These are phyloP conservation scores for Hemicordylus capensis DNA, from an alignment of 2,113 vertebrate species.

Conservation along the genomic window DNA sequence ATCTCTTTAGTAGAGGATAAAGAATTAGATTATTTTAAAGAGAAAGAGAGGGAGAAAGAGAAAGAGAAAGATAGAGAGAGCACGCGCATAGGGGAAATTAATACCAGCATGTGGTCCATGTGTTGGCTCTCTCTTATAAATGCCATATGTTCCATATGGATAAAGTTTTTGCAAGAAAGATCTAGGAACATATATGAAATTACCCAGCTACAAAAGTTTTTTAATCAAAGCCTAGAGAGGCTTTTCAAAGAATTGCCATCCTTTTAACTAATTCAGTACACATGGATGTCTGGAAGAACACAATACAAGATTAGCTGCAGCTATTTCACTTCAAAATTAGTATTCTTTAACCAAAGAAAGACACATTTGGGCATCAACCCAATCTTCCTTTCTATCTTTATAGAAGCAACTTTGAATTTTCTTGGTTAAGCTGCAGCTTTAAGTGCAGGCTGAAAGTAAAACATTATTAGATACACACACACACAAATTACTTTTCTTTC, in stretches of 20 bases:
- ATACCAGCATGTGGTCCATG: conserved; percentile 57
- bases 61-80: conserved; percentile 48
- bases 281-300: conserved; percentile 42
- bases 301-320: conserved; percentile 37
- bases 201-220: conserved; percentile 53
- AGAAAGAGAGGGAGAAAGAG: conserved; percentile 47
- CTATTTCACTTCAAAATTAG: conserved; percentile 55
- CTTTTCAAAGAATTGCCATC: conserved; percentile 50
- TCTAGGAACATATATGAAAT: conserved; percentile 53
- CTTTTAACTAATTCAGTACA: conserved; percentile 58
- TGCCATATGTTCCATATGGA: conserved; percentile 55
- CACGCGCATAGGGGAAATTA: conserved; percentile 64
- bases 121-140: conserved; percentile 64
- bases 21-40: conserved; percentile 57
- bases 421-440: conserved; percentile 83
- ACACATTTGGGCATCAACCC: conserved; percentile 41
- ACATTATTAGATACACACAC: conserved; percentile 44
- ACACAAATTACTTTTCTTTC: conserved; percentile 58
- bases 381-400: conserved; percentile 41
- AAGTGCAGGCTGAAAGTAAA: conserved; percentile 59
- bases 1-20: conserved; percentile 66
- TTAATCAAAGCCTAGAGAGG: conserved; percentile 62
- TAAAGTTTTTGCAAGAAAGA: conserved; percentile 55
- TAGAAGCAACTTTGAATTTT: conserved; percentile 69
- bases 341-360: conserved; percentile 35